These are phyloP conservation scores for Heptranchias perlo DNA, from an alignment of 2,113 vertebrate species.

Conservation along the genomic window DNA sequence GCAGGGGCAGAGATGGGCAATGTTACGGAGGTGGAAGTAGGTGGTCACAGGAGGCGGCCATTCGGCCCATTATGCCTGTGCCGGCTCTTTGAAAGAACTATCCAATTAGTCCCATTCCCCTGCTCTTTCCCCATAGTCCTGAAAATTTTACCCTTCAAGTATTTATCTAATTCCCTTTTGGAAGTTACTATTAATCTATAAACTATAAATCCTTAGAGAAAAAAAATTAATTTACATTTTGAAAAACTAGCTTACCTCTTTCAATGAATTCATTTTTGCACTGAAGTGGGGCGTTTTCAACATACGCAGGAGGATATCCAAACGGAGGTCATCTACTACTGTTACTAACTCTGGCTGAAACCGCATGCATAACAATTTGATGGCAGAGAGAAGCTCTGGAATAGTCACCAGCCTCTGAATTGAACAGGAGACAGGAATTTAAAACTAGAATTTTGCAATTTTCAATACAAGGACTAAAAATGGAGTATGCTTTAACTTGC, in stretches of 20 bases:
- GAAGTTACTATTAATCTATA: too few species aligned
- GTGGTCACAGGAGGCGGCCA: too few species aligned
- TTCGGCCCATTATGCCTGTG: too few species aligned
- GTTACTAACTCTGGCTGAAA: slow-evolving; percentile 91
- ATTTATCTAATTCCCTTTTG: too few species aligned
- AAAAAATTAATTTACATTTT: too few species aligned
- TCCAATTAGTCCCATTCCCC: too few species aligned
- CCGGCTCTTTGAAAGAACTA: too few species aligned
- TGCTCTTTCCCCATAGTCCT: too few species aligned
- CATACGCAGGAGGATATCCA: slow-evolving; percentile 94
- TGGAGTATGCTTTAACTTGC: neutral
- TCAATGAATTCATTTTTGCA: slow-evolving; percentile 98
- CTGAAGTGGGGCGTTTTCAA: slow-evolving; percentile 97
- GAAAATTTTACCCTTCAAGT: too few species aligned
- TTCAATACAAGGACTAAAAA: neutral
- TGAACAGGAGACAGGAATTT: neutral
- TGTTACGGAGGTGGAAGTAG: too few species aligned
- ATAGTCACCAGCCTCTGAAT: slow-evolving; percentile 86
- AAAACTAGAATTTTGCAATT: neutral
- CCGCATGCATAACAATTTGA: slow-evolving; percentile 95
- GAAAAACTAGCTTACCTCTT: slow-evolving; percentile 71
- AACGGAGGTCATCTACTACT: slow-evolving; percentile 82
- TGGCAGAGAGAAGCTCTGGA: slow-evolving; percentile 90
- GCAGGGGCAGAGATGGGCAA: too few species aligned
- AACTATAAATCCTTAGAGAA: too few species aligned